These are phyloP conservation scores for Mormyrus iriodes DNA, from an alignment of 2,113 vertebrate genomes.

Conservation along the genomic window DNA sequence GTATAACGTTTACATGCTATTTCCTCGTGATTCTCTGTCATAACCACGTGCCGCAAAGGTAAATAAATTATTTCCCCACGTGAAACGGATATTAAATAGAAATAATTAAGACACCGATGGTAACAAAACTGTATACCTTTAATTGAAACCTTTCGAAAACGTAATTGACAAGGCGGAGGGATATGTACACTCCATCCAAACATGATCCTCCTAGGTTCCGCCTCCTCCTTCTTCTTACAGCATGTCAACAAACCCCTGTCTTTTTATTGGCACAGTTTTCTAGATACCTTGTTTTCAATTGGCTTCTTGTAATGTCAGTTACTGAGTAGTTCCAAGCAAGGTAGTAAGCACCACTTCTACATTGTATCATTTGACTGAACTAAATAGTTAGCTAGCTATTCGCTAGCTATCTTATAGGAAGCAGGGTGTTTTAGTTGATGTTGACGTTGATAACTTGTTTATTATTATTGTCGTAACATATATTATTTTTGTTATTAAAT, in stretches of 20 bases:
- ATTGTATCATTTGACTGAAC: constrained; percentile 55
- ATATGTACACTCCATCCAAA: constrained; percentile 44
- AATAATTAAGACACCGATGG: not conserved
- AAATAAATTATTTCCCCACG: not conserved
- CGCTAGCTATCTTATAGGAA: constrained; percentile 59
- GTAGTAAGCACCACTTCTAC: constrained; percentile 61
- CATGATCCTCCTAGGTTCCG: constrained; percentile 50
- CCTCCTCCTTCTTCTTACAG: constrained; percentile 46
- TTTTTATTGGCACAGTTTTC: constrained; percentile 44
- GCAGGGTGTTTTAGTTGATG: constrained; percentile 39
- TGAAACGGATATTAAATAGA: not conserved
- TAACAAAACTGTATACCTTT: not conserved
- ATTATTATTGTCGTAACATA: constrained; percentile 16
- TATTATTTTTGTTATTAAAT: constrained; percentile 9
- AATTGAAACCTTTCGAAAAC: constrained; percentile 31
- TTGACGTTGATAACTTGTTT: constrained; percentile 29
- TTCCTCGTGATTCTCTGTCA: not conserved
- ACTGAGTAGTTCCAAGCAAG: constrained; percentile 51
- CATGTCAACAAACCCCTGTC: constrained; percentile 11
- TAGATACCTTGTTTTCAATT: constrained; percentile 39
- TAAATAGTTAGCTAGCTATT: constrained; percentile 43
- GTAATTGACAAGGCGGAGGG: constrained; percentile 51
- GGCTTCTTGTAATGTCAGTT: constrained; percentile 46
- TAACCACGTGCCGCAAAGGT: not conserved
- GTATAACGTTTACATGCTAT: not conserved